Evolutionary conservation across 2,888 invertebrate species (phyloP).

Genomic region (Drosophila fungiperda): DNA sequence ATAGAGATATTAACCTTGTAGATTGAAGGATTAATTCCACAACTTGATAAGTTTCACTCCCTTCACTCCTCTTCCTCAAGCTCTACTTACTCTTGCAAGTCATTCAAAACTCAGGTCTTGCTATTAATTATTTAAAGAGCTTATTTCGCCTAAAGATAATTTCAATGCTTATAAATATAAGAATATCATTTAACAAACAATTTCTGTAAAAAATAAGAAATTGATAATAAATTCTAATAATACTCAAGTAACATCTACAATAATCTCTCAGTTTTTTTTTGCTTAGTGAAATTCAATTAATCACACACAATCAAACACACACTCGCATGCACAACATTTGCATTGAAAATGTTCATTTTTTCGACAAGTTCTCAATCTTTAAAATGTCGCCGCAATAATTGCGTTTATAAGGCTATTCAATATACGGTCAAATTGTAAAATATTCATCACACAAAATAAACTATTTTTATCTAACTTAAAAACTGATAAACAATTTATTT

Average conservation of each 20-base stretch:
- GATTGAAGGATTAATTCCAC: background rate
- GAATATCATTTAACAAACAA: too few relatives aligned
- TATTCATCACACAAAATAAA: background rate
- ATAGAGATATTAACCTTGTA: background rate
- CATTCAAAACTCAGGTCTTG: background rate
- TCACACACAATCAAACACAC: background rate
- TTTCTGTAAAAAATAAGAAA: too few relatives aligned
- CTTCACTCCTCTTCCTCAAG: background rate
- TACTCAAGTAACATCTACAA: background rate
- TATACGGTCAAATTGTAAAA: background rate
- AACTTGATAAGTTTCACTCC: background rate
- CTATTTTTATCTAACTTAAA: background rate
- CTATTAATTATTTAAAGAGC: background rate
- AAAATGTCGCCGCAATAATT: too few relatives aligned
- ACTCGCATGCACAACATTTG: background rate
- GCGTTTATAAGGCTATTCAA: too few relatives aligned
- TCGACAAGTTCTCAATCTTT: too few relatives aligned
- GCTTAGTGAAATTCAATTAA: constrained; percentile 65
- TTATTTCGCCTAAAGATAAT: background rate
- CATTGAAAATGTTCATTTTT: background rate
- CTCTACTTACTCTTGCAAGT: background rate
- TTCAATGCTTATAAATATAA: too few relatives aligned
- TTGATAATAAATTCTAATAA: too few relatives aligned
- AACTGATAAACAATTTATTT: background rate
- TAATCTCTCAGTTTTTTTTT: background rate